Percentiles rank a stretch among this genome's conserved stretches.
Conservation (phyloP, 2,797 vertebrate species). For the Chiroxiphia lanceolata region DNA sequence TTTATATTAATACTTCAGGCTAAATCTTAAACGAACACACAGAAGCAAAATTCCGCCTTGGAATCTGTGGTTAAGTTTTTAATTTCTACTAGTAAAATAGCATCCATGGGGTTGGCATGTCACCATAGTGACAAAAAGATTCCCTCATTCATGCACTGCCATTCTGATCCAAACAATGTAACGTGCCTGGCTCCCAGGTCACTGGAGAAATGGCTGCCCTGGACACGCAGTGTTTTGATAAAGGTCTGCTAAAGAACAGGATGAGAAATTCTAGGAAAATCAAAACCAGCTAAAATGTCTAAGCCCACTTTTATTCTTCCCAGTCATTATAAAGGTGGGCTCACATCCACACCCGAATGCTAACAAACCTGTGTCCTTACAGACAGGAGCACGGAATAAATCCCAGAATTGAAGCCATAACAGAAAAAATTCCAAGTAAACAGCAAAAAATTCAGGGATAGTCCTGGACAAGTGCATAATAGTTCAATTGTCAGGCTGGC, state of each 20-base stretch:
- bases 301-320: neutral
- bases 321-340: neutral
- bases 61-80: slow-evolving; percentile 72
- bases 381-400: neutral
- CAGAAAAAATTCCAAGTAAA: neutral
- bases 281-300: neutral
- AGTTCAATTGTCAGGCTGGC: neutral
- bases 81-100: slow-evolving; percentile 61
- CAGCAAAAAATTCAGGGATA: neutral
- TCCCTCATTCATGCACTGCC: neutral
- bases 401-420: neutral
- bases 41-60: slow-evolving; percentile 66
- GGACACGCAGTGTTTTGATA: neutral
- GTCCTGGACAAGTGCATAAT: fast-evolving
- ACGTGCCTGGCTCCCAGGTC: neutral
- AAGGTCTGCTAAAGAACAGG: neutral
- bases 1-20: slow-evolving; percentile 74
- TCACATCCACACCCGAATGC: neutral
- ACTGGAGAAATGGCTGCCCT: neutral
- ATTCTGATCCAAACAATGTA: neutral
- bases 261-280: neutral
- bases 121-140: slow-evolving; percentile 59
- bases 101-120: neutral
- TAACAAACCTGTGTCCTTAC: neutral
- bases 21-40: slow-evolving; percentile 73